Evolutionary conservation across 2,797 vertebrate species (phyloP).

Genomic region (Schizothorax lantsangensis): DNA sequence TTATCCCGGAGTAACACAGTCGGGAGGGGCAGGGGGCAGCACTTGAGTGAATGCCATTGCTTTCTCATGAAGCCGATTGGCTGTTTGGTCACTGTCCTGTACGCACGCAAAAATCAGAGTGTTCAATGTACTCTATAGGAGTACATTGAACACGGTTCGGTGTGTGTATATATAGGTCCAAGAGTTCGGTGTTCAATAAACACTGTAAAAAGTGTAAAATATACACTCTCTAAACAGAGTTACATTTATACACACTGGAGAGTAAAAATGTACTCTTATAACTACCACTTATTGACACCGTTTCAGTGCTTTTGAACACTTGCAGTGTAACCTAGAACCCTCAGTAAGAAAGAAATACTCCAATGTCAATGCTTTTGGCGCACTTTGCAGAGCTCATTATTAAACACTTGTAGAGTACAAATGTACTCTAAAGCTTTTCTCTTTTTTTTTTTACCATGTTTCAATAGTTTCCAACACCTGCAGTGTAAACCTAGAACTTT

Average conservation of each 20-base stretch:
- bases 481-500: not conserved
- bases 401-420: not conserved
- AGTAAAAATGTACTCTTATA: not conserved
- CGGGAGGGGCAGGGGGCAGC: conserved; percentile 41
- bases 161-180: too few relatives aligned
- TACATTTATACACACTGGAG: not conserved
- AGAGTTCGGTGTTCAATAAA: too few relatives aligned
- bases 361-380: not conserved
- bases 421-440: not conserved
- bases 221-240: not conserved
- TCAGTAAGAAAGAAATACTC: too few relatives aligned
- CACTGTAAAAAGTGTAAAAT: too few relatives aligned
- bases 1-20: conserved; percentile 77
- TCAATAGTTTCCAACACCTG: too few relatives aligned
- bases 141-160: too few relatives aligned
- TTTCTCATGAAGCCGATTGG: conserved; percentile 76
- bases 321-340: not conserved
- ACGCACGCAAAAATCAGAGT: too few relatives aligned
- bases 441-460: not conserved
- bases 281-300: not conserved
- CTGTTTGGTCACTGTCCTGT: conserved; percentile 67
- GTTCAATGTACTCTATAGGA: too few relatives aligned
- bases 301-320: not conserved
- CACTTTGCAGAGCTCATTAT: not conserved
- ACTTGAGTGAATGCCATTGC: conserved; percentile 72